Base-by-base conservation (phyloP, 2,113 vertebrate genomes). In the Speoplatyrhinus poulsoni region DNA sequence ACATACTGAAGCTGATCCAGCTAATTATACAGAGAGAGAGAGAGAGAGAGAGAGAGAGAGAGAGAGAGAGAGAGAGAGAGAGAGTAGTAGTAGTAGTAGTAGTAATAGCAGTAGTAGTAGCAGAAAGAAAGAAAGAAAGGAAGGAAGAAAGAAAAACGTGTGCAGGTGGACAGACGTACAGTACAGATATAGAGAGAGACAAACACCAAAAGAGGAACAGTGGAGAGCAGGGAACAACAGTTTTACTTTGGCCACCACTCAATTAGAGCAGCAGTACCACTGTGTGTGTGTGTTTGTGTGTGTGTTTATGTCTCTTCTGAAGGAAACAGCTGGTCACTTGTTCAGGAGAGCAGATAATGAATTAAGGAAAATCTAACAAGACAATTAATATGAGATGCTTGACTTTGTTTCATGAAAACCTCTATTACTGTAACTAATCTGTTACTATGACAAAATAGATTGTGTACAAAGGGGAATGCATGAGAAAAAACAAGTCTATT, bases 241-340 rank as follows among this genome's bases (percentile, higher is more conserved):
- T 26, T 26, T 26, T 26, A 3, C 26, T 26, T 26, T 89, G 78
- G 82, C 76, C 67, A 75, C 68, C 74, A 83, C 77, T 88, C 85
- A 88, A 82, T 88, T 87, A 84, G 85, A 81, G 81, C 61, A 72
- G 67, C 75, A 69, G 79, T 41, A 15, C 13, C 11, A 12, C 11
- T 36, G 17, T 60, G 57, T 60, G 59, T 46, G 59, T 60, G 62
- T 79, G 70, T 5, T 46, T 19, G 26, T 26, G 72, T 72, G 79
- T 69, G 73, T 84, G 75, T 82, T 84, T 77, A 76, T 75, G 71
- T 79, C 64, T 56, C 71, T 26, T 1, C 61, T 87, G 69, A 78
- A 81, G 84, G 71, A 84, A 84, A 76, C 84, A 86, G 86, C 84
- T 80, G 86, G 72, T 76, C 65, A 41, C 80, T 1, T 55, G 74